These are phyloP conservation scores for Megalurothrips usitatus DNA, from an alignment of 2,888 invertebrate genomes.

Conservation along the genomic window DNA sequence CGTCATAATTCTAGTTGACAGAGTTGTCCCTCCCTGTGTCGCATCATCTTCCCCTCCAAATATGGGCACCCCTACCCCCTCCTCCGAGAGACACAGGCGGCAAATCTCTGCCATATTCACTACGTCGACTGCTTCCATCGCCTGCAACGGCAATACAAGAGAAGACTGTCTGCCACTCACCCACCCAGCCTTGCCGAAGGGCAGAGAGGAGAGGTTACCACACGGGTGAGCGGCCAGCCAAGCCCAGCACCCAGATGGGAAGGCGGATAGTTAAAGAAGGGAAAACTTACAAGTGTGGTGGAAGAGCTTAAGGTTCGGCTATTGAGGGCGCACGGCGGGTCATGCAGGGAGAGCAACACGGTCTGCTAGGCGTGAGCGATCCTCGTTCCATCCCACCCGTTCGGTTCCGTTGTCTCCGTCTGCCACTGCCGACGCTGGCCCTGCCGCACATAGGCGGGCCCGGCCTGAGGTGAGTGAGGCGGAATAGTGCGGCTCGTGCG, in stretches of 20 bases:
- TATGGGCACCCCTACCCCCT: constrained; percentile 21
- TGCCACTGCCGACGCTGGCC: background rate
- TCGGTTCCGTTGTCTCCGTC: background rate
- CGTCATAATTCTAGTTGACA: constrained; percentile 23
- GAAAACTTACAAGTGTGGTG: background rate
- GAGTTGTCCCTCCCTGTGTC: constrained; percentile 12
- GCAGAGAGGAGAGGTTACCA: constrained; percentile 1
- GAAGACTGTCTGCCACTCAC: background rate
- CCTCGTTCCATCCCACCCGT: background rate
- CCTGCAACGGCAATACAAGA: constrained; percentile 22
- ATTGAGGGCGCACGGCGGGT: background rate
- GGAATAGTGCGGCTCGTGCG: background rate
- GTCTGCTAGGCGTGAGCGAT: constrained; percentile 19
- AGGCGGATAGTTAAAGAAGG: background rate
- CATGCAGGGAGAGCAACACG: background rate
- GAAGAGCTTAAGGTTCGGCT: background rate
- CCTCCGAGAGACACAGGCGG: constrained; percentile 21
- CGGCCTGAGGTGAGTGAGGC: background rate
- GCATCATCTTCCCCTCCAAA: constrained; percentile 20
- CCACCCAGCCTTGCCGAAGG: background rate
- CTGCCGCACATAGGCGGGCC: background rate
- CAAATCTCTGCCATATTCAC: constrained; percentile 17
- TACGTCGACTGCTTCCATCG: constrained; percentile 13
- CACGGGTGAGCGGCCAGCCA: constrained; percentile 6
- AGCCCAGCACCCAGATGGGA: background rate